Base-by-base conservation (phyloP, 2,797 vertebrate genomes). In the Pygocentrus nattereri region DNA sequence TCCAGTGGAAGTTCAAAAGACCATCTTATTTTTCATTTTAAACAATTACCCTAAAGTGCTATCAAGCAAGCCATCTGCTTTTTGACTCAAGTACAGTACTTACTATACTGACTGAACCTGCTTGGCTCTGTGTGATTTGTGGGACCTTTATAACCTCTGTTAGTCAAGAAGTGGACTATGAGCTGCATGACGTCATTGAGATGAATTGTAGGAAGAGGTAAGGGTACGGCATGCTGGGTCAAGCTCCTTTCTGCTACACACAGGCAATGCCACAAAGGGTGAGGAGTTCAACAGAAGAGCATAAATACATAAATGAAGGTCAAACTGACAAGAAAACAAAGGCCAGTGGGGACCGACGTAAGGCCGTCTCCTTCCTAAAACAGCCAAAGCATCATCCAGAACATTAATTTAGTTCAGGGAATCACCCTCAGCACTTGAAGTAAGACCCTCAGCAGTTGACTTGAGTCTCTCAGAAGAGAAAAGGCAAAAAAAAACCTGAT, bases 311-410 rank as follows among this genome's bases (percentile, higher is more conserved):
- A 86, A 85, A 93, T 93, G 82, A 87, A 88, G 89, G 88, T 85
- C 87, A 86, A 90, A 94, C 89, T 93, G 94, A 94, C 93, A 94
- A 86, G 87, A 81, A 86, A 94, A 94, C 93, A 94, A 94, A 94
- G 85, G 87, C 76, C 79, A 76, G 76, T 82, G 65, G 85, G 80
- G 84, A 84, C 72, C 5, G 52, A 76, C 88, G 88, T 82, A 73
- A 90, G 41, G 86, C 81, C 1, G 34, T 44, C 69, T 81, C 76
- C 87, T 90, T 94, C 91, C 90, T 92, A 90, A 44, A 82, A 89
- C 78, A 81, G 70, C 64, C 23, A 52, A 78, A 72, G 27, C 65
- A 75, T 50, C 59, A 56, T 27, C 38, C 31, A 82, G n/a, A 71
- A 62, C 1, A 18, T 70, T 72, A 50, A 34, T 15, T 15, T 50